These are phyloP conservation scores for Zaprionus lachaisei DNA, from an alignment of 1,140 invertebrate genomes.

Conservation along the genomic window DNA sequence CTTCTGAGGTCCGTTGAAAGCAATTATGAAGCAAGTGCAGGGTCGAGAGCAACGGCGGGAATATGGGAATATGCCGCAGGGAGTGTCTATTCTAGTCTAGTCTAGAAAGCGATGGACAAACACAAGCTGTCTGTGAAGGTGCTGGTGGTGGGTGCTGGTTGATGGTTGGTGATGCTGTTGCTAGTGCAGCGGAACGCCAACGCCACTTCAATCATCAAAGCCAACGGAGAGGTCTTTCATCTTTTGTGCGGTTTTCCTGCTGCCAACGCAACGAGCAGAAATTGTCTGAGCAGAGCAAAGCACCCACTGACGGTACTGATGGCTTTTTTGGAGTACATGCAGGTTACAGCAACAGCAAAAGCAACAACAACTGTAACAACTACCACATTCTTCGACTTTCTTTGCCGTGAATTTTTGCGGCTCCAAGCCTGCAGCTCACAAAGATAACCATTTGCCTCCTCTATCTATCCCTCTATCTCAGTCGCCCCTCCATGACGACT, in stretches of 20 bases:
- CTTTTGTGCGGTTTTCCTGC: constrained; percentile 60
- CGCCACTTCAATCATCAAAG: constrained; percentile 43
- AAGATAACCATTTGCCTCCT: neutral
- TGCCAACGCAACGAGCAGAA: constrained; percentile 4
- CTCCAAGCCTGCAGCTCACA: constrained; percentile 47
- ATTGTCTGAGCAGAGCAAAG: constrained; percentile 27
- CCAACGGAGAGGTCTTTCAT: constrained; percentile 55
- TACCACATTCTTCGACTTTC: constrained; percentile 25
- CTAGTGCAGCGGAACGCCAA: neutral
- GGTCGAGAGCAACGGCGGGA: constrained; percentile 8
- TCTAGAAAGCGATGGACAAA: neutral
- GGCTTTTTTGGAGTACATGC: constrained; percentile 32
- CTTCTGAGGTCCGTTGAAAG: constrained; percentile 1
- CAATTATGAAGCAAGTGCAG: constrained; percentile 37
- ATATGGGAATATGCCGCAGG: constrained; percentile 52
- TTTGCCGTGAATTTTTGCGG: constrained; percentile 59
- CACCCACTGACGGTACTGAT: neutral
- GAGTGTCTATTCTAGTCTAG: neutral
- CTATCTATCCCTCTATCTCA: neutral
- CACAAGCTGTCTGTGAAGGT: constrained; percentile 2
- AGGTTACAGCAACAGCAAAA: constrained; percentile 27
- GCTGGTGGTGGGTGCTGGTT: neutral
- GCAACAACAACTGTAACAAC: constrained; percentile 21
- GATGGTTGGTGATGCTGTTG: neutral
- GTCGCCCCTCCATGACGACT: neutral